phyloP scores from a whole-genome alignment of 2,888 invertebrate genomes.

The Drosophila siamana region DNA sequence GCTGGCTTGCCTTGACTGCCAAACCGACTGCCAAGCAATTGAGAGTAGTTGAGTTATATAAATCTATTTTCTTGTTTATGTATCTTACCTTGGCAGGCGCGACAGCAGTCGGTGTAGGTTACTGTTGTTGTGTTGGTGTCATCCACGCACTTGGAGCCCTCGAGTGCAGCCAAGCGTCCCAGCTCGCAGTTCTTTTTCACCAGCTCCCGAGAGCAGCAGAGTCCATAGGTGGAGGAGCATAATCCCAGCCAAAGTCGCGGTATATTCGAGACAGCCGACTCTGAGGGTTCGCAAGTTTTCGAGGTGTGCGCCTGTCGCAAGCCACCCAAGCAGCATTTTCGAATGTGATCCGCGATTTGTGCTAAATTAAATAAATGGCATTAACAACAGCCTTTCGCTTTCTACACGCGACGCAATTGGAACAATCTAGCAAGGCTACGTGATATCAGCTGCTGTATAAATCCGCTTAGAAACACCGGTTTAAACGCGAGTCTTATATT shows the following conservation, averaged over 20 bases:
- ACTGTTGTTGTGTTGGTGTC: conserved; percentile 66
- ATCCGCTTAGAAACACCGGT: conserved; percentile 2
- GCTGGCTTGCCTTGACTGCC: conserved; percentile 86
- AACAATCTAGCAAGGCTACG: neutral
- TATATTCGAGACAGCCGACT: conserved; percentile 87
- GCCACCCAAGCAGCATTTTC: conserved; percentile 87
- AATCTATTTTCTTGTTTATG: no score
- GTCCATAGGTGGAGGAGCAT: conserved; percentile 88
- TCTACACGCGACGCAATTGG: no score
- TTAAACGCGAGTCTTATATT: neutral
- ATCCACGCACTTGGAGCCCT: conserved; percentile 78
- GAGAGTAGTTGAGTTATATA: neutral
- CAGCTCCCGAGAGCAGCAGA: conserved; percentile 88
- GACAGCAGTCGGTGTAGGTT: conserved; percentile 87
- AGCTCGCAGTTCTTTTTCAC: conserved; percentile 84
- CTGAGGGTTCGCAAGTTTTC: conserved; percentile 86
- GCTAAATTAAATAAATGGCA: conserved; percentile 28
- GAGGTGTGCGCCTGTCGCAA: conserved; percentile 86
- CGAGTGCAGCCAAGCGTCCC: conserved; percentile 81
- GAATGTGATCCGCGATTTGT: conserved; percentile 78
- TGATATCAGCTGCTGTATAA: neutral
- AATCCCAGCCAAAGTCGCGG: conserved; percentile 87
- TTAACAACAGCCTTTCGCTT: no score
- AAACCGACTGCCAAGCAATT: conserved; percentile 86
- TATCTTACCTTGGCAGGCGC: conserved; percentile 87